A percentile compares a stretch with the other conserved stretches of the same genome.
Evolutionary conservation across 2,113 vertebrate species (phyloP).

Genomic region (Thomomys bottae): DNA sequence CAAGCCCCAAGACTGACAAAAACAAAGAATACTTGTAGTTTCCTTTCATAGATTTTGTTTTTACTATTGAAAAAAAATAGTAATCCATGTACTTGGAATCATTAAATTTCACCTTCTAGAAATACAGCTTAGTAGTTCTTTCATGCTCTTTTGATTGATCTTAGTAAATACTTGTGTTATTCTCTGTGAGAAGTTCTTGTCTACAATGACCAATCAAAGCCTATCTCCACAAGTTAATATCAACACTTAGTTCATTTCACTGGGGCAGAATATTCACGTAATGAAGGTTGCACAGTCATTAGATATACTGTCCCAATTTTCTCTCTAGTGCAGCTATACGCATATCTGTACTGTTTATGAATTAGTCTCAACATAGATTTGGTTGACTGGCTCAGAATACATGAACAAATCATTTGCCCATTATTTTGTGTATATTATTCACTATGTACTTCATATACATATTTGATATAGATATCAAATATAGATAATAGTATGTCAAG

Average conservation of each 20-base stretch:
- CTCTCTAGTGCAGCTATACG: background rate
- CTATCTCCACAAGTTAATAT: slow-evolving; percentile 25
- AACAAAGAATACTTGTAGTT: slow-evolving; percentile 25
- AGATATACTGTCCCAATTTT: background rate
- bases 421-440: background rate
- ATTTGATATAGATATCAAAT: slow-evolving; percentile 28
- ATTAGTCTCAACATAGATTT: background rate
- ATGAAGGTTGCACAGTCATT: background rate
- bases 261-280: background rate
- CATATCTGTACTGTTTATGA: background rate
- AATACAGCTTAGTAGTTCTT: background rate
- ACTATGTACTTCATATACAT: background rate
- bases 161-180: background rate
- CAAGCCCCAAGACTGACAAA: no score
- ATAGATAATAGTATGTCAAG: background rate
- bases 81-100: slow-evolving; percentile 15
- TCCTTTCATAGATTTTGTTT: background rate
- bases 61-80: slow-evolving; percentile 32
- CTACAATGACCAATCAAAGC: slow-evolving; percentile 34
- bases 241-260: background rate
- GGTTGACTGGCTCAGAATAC: background rate
- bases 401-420: background rate
- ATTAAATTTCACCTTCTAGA: slow-evolving; percentile 23
- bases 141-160: background rate
- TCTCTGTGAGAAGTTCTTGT: background rate